A percentile compares a stretch with the other conserved stretches of the same genome.
Evolutionary conservation across 2,888 invertebrate genomes (phyloP).

Genomic region (Coronaproctus castanopsis): DNA sequence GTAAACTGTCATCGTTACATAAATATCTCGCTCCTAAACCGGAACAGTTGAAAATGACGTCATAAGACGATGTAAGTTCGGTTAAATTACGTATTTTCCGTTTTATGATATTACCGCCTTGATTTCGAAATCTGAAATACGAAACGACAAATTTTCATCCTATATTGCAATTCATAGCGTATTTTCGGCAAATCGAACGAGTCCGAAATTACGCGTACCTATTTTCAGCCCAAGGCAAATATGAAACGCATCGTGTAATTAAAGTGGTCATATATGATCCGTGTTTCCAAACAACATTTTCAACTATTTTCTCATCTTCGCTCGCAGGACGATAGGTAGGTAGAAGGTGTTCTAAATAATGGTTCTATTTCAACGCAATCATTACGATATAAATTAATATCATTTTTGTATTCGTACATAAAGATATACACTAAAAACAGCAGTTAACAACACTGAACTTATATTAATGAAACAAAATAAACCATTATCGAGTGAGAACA

Average conservation of each 20-base stretch:
- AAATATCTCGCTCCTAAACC: constrained; percentile 63
- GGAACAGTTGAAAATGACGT: constrained; percentile 64
- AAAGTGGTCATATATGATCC: constrained; percentile 65
- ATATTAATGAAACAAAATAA: no score
- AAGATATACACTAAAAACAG: no score
- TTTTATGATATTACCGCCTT: constrained; percentile 40
- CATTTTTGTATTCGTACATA: no score
- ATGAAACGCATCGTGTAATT: constrained; percentile 48
- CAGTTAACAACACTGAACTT: no score
- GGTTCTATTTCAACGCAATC: no score
- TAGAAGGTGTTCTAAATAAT: constrained; percentile 51
- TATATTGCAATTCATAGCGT: no score
- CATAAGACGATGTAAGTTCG: constrained; percentile 37
- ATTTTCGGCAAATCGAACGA: no score
- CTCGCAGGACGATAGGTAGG: constrained; percentile 52
- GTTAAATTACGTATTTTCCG: constrained; percentile 37
- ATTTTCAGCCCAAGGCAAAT: constrained; percentile 56
- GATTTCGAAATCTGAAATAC: constrained; percentile 31
- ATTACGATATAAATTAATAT: no score
- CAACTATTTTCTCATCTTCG: constrained; percentile 56
- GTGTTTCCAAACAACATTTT: constrained; percentile 45
- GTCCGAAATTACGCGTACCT: no score
- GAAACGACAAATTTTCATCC: constrained; percentile 7
- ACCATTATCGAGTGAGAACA: no score
- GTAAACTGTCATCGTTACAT: constrained; percentile 50